Evolutionary conservation across 2,797 vertebrate species (phyloP), one percentile per base, ranked within the genome.

Genomic region (Adrianichthys oophorus): DNA sequence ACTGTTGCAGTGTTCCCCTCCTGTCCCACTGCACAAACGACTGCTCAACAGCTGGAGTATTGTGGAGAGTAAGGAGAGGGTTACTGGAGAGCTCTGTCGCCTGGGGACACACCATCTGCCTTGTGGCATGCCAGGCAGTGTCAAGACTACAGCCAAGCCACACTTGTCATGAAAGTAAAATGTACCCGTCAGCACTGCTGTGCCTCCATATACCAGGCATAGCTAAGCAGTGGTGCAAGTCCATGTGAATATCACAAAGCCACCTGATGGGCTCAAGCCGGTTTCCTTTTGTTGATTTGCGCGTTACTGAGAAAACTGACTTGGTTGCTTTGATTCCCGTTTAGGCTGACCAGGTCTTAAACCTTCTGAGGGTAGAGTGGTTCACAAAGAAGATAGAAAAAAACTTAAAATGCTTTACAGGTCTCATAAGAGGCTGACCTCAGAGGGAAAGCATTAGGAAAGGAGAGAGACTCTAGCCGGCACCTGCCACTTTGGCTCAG

Each of bases 31-130:
- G 59, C 80, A 80, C 61, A 81, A 83, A 83, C 81, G 82, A 76
- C 81, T 64, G 52, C 59, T 71, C 24, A 47, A 83, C 80, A 85
- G 83, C 73, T 81, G 79, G 59, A 81, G 78, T 51, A 85, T 72
- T 55, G 65, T 29, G 54, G 76, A 68, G 72, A 68, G 70, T 50
- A 65, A 70, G 71, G 60, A 67, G 61, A 62, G 74, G 76, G 72
- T 63, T 64, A 70, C 60, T 41, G 42, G 61, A 62, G 73, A 75
- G 60, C 14, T 48, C 65, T 40, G 3, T 51, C 29, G 78, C 87
- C 86, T 56, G 64, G 82, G 89, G 87, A 89, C 74, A 49, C 70
- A 75, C 90, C 91, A 89, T 91, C 90, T 91, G 91, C 76, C 85
- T 82, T 64, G 79, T 81, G 83, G 85, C 83, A 79, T 84, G 85